Percentiles rank a stretch among this genome's conserved stretches.
Conservation (phyloP, 2,888 invertebrate species). For the Keiferia lycopersicella region DNA sequence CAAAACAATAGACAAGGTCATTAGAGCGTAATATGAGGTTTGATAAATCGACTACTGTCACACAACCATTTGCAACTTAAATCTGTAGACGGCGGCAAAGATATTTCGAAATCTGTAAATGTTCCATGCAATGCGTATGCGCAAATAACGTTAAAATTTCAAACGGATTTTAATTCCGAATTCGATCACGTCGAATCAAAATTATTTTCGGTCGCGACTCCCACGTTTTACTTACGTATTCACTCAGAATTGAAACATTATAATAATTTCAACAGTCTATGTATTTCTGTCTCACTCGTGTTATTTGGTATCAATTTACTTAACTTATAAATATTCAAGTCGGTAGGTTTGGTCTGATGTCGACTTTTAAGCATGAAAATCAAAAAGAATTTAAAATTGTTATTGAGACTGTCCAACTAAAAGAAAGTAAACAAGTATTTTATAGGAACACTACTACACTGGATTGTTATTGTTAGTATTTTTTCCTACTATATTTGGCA, state of each 20-base stretch:
- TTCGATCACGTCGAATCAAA: conserved; percentile 8
- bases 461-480: too few relatives aligned
- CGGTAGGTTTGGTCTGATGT: too few relatives aligned
- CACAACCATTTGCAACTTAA: conserved; percentile 18
- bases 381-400: too few relatives aligned
- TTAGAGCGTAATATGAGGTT: neutral
- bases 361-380: too few relatives aligned
- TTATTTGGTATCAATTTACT: too few relatives aligned
- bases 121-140: conserved; percentile 12
- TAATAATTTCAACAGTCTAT: neutral
- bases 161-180: conserved; percentile 2
- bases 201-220: conserved; percentile 2
- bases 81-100: neutral
- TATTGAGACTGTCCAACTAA: too few relatives aligned
- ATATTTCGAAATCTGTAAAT: neutral
- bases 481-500: too few relatives aligned
- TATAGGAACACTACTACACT: too few relatives aligned
- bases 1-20: conserved; percentile 18
- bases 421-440: too few relatives aligned
- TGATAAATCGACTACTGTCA: conserved; percentile 22
- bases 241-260: neutral
- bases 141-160: neutral
- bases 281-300: neutral
- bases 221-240: neutral
- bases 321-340: too few relatives aligned